These are phyloP conservation scores for Drosophila baimaii DNA, from an alignment of 1,140 invertebrate species.

Conservation along the genomic window DNA sequence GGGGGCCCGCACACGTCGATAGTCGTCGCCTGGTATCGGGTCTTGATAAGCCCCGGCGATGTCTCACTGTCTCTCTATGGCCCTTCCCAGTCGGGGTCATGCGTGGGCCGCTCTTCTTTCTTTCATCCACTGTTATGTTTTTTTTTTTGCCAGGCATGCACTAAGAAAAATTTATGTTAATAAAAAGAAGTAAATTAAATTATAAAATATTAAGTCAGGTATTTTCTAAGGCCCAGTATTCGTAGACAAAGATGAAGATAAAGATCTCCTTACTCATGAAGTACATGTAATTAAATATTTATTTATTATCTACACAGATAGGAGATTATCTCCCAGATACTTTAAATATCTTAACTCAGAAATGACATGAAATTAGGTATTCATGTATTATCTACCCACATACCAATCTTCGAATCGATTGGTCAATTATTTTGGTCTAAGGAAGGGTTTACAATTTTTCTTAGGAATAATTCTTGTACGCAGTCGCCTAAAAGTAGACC, in stretches of 20 bases:
- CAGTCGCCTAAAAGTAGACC: no score
- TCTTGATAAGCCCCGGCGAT: conserved; percentile 53
- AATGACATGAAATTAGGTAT: no score
- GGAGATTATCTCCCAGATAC: no score
- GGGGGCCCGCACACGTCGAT: conserved; percentile 62
- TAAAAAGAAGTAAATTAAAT: background rate
- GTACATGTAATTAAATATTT: no score
- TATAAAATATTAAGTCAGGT: background rate
- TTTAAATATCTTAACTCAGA: background rate
- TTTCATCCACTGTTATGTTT: background rate
- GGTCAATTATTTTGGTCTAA: no score
- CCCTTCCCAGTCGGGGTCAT: conserved; percentile 40
- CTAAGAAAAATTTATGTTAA: background rate
- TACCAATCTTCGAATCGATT: background rate
- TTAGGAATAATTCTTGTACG: no score
- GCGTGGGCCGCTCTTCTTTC: conserved; percentile 46
- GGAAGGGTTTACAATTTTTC: no score
- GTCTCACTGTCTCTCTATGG: background rate
- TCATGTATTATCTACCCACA: background rate
- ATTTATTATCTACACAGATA: background rate
- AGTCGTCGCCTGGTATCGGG: conserved; percentile 32
- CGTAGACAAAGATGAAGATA: no score
- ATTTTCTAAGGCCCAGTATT: no score
- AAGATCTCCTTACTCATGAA: background rate
- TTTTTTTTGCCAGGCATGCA: conserved; percentile 7